Evolutionary conservation across 2,797 vertebrate genomes (phyloP).

Genomic region (Heliangelus exortis): DNA sequence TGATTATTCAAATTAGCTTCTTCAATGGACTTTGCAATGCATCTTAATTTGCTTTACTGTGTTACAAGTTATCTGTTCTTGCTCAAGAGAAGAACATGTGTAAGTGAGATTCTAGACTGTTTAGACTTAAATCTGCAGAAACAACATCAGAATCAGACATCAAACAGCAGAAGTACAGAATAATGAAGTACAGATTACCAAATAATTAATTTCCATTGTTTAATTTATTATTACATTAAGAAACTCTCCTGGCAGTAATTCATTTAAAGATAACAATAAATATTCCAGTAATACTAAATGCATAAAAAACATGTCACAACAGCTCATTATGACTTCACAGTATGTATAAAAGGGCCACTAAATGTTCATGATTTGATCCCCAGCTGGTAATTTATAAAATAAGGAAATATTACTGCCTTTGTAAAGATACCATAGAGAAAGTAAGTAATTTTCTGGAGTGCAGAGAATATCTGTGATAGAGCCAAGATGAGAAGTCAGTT

Average conservation of each 20-base stretch:
- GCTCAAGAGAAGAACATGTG: background rate
- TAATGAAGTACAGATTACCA: background rate
- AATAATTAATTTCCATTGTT: background rate
- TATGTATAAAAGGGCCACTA: background rate
- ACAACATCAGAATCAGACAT: background rate
- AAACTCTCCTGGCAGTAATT: background rate
- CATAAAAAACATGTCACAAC: background rate
- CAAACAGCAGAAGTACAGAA: background rate
- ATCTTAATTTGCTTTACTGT: slow-evolving; percentile 3
- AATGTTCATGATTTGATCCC: background rate
- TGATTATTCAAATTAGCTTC: slow-evolving; percentile 42
- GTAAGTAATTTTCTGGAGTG: background rate
- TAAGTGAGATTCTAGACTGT: background rate
- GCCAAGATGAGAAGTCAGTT: background rate
- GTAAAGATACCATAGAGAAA: slow-evolving; percentile 4
- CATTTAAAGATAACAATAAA: background rate
- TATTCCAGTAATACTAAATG: background rate
- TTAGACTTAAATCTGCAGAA: background rate
- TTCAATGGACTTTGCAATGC: slow-evolving; percentile 30
- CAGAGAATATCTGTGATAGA: background rate
- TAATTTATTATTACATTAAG: background rate
- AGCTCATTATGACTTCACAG: background rate
- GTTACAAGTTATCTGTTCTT: background rate
- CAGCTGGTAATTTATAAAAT: background rate
- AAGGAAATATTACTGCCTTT: background rate